These are phyloP conservation scores for Lobophora halterata DNA, from an alignment of 2,888 invertebrate genomes.

Conservation along the genomic window DNA sequence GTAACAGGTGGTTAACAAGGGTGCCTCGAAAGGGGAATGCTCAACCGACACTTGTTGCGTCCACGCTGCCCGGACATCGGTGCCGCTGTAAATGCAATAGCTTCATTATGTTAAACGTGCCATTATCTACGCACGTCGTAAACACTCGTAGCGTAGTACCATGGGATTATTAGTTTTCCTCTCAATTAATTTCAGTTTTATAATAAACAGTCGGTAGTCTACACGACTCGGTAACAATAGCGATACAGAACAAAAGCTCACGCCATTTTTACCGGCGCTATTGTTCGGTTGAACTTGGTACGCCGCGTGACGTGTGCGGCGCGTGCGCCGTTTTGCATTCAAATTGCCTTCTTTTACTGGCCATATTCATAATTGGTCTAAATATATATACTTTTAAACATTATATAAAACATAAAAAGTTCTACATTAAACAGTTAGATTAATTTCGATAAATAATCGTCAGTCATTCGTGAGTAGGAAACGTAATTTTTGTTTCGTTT, in stretches of 20 bases:
- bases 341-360: constrained; percentile 58
- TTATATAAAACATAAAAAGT: too few species aligned
- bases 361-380: constrained; percentile 56
- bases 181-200: constrained; percentile 19
- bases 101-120: constrained; percentile 37
- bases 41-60: constrained; percentile 59
- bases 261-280: constrained; percentile 69
- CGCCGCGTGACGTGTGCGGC: constrained; percentile 70
- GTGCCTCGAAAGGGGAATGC: constrained; percentile 42
- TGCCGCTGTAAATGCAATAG: constrained; percentile 38
- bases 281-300: constrained; percentile 76
- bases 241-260: constrained; percentile 71
- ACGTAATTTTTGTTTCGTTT: constrained; percentile 4
- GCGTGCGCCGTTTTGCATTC: constrained; percentile 73
- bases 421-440: too few species aligned
- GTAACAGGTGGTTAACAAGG: constrained; percentile 62
- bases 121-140: constrained; percentile 12
- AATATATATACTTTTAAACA: too few species aligned
- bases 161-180: constrained; percentile 4
- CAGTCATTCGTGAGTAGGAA: not conserved
- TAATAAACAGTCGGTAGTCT: constrained; percentile 35
- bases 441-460: not conserved
- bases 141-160: constrained; percentile 9
- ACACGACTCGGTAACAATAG: constrained; percentile 54
- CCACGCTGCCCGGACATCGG: constrained; percentile 14